Base-by-base conservation (phyloP, 2,888 invertebrate species). In the Philereme vetulata region DNA sequence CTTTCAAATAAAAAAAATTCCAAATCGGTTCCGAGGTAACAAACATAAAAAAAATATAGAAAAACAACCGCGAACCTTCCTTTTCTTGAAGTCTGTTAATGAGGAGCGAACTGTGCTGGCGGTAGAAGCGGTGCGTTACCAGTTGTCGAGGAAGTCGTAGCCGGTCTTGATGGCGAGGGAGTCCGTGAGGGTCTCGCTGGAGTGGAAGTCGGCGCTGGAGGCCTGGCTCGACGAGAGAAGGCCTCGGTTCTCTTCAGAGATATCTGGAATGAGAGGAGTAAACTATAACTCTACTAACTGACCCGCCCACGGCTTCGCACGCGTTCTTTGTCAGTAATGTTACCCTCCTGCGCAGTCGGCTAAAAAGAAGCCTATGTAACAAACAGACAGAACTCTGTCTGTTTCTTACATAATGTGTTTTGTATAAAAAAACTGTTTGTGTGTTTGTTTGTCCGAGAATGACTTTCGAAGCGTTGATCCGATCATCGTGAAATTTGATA, bases 131-230 rank as follows among this genome's bases (percentile, higher is more conserved):
- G 36, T 33, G 45, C 8, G 35, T 91, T 94, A 94, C 94, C 94
- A 94, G 78, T 94, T 94, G 73, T 94, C 94, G 43, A 94, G 78
- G 60, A 94, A 94, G 70, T 94, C 94, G 42, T 93, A 91, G 0
- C 94, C 94, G 4, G 94, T 94, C 84, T 94, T 94, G 66, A 94
- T 94, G 66, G 93, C 64, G 4, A 48, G 53, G 2, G 84, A 78
- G 10, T 90, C 88, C 0, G 94, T 94, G 45, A 94, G 74, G 0
- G 91, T 89, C 48, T 92, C 91, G 0, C 87, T 86, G 0, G 90
- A 90, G 35, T 87, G 88, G 71, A 91, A 91, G 65, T 92, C 92
- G 0, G 90, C 88, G 0, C 88, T 87, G 0, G 91, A 92, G 0
- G 87, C 87, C 51, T 88, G 89, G 44, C 90, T 90, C 0, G 88